A percentile compares a stretch with the other conserved stretches of the same genome.
Conservation (phyloP, 23 tunicate genomes). For the Phallusia fumigata region DNA sequence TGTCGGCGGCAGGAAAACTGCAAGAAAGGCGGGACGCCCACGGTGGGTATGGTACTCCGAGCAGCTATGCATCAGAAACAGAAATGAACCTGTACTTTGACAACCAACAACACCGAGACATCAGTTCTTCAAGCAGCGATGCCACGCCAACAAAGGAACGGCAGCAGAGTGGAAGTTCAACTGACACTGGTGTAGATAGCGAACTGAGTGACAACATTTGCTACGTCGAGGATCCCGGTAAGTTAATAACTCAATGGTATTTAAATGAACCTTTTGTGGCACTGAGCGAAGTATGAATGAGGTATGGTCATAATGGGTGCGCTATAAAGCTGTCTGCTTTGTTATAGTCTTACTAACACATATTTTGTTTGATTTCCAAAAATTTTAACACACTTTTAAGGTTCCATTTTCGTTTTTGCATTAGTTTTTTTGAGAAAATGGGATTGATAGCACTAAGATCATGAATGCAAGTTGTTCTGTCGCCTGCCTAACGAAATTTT, state of each 20-base stretch:
- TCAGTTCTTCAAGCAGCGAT: not conserved
- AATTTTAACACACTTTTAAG: no score
- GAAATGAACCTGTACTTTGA: conserved; percentile 62
- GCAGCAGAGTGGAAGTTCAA: not conserved
- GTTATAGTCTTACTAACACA: not conserved
- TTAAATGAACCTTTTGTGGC: no score
- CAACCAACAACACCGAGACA: not conserved
- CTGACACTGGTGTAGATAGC: not conserved
- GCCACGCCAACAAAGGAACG: not conserved
- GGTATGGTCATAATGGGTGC: no score
- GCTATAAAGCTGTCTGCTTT: no score
- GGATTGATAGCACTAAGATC: no score
- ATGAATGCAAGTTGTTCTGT: no score
- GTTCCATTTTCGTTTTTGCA: no score
- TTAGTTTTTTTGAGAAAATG: no score
- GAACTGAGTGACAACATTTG: not conserved
- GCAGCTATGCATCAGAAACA: conserved; percentile 65
- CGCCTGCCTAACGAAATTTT: no score
- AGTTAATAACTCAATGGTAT: not conserved
- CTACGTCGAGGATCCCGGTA: not conserved
- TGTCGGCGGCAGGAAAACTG: conserved; percentile 54
- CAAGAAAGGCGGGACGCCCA: conserved; percentile 41
- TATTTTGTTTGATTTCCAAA: no score
- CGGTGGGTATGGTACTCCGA: conserved; percentile 71
- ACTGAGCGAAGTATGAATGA: no score